These are phyloP conservation scores for Phataginus tricuspis DNA, from an alignment of 2,797 vertebrate species.

Conservation along the genomic window DNA sequence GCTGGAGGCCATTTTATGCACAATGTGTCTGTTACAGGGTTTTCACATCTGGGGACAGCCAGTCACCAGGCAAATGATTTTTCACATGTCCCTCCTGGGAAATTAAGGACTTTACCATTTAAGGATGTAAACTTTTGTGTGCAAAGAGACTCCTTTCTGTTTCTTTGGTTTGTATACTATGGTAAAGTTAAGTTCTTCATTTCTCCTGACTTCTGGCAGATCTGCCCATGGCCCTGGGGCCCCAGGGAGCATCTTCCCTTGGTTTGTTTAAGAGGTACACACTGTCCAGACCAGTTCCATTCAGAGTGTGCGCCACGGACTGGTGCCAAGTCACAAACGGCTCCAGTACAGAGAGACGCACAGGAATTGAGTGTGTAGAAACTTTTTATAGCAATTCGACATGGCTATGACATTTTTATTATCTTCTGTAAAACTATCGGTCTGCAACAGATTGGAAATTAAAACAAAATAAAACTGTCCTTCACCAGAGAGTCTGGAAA, in stretches of 20 bases:
- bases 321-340: neutral
- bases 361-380: neutral
- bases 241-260: neutral
- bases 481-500: neutral
- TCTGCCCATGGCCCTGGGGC: neutral
- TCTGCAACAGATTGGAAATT: neutral
- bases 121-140: neutral
- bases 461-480: neutral
- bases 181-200: neutral
- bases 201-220: neutral
- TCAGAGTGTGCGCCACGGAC: neutral
- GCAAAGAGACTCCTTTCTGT: neutral
- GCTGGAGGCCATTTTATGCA: neutral
- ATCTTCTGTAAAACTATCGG: conserved; percentile 38
- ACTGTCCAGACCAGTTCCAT: neutral
- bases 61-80: neutral
- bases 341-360: neutral
- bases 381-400: neutral
- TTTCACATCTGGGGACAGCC: neutral
- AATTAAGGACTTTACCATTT: neutral
- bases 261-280: neutral
- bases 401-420: neutral
- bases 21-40: rapidly evolving
- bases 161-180: neutral
- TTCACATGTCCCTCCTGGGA: neutral